Evolutionary conservation across 2,888 invertebrate species (phyloP), one percentile per base, ranked within the genome.

Genomic region (Agrotis exclamationis): DNA sequence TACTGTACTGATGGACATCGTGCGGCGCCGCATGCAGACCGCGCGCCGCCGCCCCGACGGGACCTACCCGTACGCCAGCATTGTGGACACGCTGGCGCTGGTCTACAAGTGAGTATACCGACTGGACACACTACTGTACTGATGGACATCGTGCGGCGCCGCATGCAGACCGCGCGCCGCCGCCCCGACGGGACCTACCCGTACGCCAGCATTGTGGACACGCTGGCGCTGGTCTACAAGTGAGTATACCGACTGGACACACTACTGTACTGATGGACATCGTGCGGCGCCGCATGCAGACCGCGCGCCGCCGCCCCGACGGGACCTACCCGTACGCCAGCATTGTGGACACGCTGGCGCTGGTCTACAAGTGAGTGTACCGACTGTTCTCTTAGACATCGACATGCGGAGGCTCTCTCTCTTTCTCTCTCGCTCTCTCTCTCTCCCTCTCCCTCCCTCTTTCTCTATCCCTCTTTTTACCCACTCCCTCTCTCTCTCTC

Each of bases 81-180:
- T 99, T 68, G 82, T 94, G 54, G 96, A 95, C 48, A 99, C 98
- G 1, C 95, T 98, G 2, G 87, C 87, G 18, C 96, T 97, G 85
- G 97, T 99, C 76, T 98, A 98, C 90, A 96, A 96, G 97, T 98
- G 94, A 90, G 97, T 64, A 28, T 39, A 13, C 33, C 33, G 33
- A 33, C 33, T 33, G 33, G n/a, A n/a, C n/a, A n/a, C n/a, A n/a
- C n/a, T n/a, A n/a, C n/a, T n/a, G n/a, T n/a, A n/a, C n/a, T n/a
- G n/a, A n/a, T 28, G 28, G 99, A 99, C 95, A 99, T 99, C 87
- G 98, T 99, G 64, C 95, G 98, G 18, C 93, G 95, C 0, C 91
- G 95, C 83, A 94, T 95, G 95, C 98, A 99, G 76, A 97, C 97
- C 57, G 95, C 96, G 81, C 92, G 94, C 1, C 91, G 96, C 7